A percentile compares a stretch with the other conserved stretches of the same genome.
These are phyloP conservation scores for Monodelphis domestica DNA, from an alignment of 2,797 vertebrate species.

Conservation along the genomic window DNA sequence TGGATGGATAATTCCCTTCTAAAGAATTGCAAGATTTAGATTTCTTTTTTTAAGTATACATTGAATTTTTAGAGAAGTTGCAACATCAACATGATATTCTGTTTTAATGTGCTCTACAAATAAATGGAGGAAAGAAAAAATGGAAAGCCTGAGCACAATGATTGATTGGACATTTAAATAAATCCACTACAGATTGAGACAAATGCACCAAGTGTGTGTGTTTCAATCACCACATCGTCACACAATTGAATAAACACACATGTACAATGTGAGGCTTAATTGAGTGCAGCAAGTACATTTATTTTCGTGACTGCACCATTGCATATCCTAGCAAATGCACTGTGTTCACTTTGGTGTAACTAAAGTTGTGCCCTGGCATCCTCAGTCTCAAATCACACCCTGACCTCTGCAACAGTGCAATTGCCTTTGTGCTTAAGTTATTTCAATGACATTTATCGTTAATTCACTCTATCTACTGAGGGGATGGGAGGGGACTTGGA, in stretches of 20 bases:
- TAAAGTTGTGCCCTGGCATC: constrained; percentile 49
- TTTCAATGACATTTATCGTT: constrained; percentile 32
- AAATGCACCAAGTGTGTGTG: constrained; percentile 70
- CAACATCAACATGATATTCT: constrained; percentile 16
- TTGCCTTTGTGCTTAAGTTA: constrained; percentile 27
- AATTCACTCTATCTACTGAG: constrained; percentile 44
- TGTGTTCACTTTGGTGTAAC: constrained; percentile 49
- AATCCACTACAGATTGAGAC: constrained; percentile 76
- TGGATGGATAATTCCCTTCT: constrained; percentile 36
- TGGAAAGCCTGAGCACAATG: constrained; percentile 61
- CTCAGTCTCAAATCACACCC: constrained; percentile 60
- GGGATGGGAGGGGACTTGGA: constrained; percentile 19
- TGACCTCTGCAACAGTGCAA: constrained; percentile 49
- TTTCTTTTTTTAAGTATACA: constrained; percentile 32
- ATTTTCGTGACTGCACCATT: constrained; percentile 77
- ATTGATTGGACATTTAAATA: constrained; percentile 78
- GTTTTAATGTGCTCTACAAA: constrained; percentile 67
- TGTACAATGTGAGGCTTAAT: constrained; percentile 78
- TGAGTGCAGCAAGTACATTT: constrained; percentile 80
- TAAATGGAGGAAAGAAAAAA: constrained; percentile 55
- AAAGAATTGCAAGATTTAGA: constrained; percentile 56
- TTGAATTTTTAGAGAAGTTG: constrained; percentile 42
- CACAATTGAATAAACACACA: constrained; percentile 80
- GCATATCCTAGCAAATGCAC: constrained; percentile 62
- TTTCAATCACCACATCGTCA: constrained; percentile 79